Conservation (phyloP, 2,797 vertebrate species). For the Muscicapa striata region DNA sequence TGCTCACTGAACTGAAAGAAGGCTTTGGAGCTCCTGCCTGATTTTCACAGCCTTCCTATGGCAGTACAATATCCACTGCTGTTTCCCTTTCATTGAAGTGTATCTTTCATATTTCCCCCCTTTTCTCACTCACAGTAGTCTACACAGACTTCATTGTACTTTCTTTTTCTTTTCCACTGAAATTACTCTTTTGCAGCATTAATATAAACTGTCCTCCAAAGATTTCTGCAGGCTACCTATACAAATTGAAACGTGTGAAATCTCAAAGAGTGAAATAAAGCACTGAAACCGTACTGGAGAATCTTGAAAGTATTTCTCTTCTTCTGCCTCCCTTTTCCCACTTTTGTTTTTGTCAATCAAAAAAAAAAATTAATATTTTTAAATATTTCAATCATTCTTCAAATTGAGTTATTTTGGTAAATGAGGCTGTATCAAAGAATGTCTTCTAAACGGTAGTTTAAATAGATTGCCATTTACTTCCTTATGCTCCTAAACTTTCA, state of each 20-base stretch:
- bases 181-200: not conserved
- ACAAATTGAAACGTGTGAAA: not conserved
- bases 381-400: not conserved
- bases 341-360: not conserved
- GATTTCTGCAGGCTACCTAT: not conserved
- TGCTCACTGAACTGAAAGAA: not conserved
- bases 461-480: not conserved
- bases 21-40: not conserved
- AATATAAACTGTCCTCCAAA: not conserved
- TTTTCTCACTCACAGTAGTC: not conserved
- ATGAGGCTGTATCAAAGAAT: not conserved
- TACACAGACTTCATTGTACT: not conserved
- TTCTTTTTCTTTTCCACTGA: not conserved
- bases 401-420: not conserved
- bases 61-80: not conserved
- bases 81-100: not conserved
- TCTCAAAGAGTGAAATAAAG: not conserved
- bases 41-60: constrained; percentile 25
- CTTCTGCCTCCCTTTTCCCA: fast-evolving
- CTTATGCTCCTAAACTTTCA: not conserved
- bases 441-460: not conserved
- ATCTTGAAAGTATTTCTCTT: not conserved
- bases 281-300: not conserved
- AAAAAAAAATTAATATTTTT: no score
- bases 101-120: not conserved